Conservation (phyloP, 2,113 vertebrate genomes). For the Cariama cristata region DNA sequence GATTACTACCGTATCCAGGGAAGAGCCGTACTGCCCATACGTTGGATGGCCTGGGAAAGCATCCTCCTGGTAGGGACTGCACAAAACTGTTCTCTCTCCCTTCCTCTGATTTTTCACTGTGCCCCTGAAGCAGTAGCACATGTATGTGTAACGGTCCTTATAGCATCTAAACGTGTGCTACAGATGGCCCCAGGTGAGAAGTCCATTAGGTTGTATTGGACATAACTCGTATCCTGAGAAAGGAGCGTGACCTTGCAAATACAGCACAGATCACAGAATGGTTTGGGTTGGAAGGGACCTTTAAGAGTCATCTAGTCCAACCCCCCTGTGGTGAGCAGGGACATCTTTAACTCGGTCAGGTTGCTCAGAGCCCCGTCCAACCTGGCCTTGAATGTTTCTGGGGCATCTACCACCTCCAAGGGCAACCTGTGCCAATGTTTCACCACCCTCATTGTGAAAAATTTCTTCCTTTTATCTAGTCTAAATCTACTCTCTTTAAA, state of each 20-base stretch:
- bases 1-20: constrained; percentile 98
- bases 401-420: background rate
- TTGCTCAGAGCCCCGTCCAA: background rate
- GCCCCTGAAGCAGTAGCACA: background rate
- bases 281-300: background rate
- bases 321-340: background rate
- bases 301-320: accelerated
- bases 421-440: background rate
- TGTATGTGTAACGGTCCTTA: background rate
- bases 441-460: accelerated
- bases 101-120: background rate
- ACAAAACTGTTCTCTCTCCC: background rate
- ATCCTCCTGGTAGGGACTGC: constrained; percentile 86
- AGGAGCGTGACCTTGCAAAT: background rate
- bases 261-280: background rate
- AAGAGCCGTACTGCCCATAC: constrained; percentile 93
- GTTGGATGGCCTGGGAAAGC: constrained; percentile 99
- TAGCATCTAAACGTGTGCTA: accelerated
- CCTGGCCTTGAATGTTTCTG: background rate
- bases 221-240: background rate
- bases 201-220: accelerated
- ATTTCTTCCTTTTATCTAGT: background rate
- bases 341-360: background rate
- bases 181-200: background rate
- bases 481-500: background rate